These are phyloP conservation scores for Nomada fabriciana DNA, from an alignment of 2,888 invertebrate genomes.

Conservation along the genomic window DNA sequence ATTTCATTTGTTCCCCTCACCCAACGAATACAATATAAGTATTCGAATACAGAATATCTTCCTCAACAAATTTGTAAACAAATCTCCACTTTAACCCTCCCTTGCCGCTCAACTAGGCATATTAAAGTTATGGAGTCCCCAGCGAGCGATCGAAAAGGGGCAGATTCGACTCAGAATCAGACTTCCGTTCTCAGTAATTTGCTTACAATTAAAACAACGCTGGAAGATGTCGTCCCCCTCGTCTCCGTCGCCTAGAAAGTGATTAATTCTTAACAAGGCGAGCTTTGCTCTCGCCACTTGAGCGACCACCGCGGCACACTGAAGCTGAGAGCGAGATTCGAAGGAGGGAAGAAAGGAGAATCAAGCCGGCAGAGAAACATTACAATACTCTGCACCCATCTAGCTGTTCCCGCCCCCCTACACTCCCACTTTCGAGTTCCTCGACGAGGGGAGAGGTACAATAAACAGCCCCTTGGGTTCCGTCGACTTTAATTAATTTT, in stretches of 20 bases:
- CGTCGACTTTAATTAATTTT: slow-evolving; percentile 82
- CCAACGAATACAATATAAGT: too few relatives aligned
- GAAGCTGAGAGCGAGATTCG: slow-evolving; percentile 32
- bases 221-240: slow-evolving; percentile 26
- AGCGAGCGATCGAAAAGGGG: too few relatives aligned
- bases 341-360: slow-evolving; percentile 16
- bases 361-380: slow-evolving; percentile 37
- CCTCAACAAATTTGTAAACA: too few relatives aligned
- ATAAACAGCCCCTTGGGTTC: slow-evolving; percentile 73
- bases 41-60: too few relatives aligned
- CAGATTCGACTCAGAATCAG: background rate
- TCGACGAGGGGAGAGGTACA: slow-evolving; percentile 60
- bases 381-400: slow-evolving; percentile 57
- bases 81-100: too few relatives aligned
- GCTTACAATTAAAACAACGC: slow-evolving; percentile 73
- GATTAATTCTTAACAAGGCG: slow-evolving; percentile 75
- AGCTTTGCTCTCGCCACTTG: slow-evolving; percentile 59
- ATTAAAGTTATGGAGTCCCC: too few relatives aligned
- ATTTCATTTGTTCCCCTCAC: too few relatives aligned
- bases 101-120: too few relatives aligned
- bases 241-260: slow-evolving; percentile 54
- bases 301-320: slow-evolving; percentile 52
- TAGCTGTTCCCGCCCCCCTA: slow-evolving; percentile 21
- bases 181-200: slow-evolving; percentile 55
- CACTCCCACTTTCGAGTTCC: slow-evolving; percentile 16